A percentile compares a stretch with the other conserved stretches of the same genome.
These are phyloP conservation scores for Entomyzon cyanotis DNA, from an alignment of 2,113 vertebrate genomes.

Conservation along the genomic window DNA sequence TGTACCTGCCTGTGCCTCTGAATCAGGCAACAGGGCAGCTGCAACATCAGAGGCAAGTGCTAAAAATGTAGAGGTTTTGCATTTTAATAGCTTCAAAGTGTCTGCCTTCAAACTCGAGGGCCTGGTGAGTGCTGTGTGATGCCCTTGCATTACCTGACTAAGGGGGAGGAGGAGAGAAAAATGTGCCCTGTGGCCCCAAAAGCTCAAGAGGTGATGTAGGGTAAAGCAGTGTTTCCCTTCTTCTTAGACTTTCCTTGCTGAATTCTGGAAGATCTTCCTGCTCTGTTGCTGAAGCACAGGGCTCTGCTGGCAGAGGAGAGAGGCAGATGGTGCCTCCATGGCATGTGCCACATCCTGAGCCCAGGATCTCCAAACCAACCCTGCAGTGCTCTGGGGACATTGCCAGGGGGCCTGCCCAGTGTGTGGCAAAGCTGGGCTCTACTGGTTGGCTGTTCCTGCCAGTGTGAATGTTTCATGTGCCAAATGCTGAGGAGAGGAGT, in stretches of 20 bases:
- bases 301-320: not conserved
- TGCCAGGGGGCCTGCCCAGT: not conserved
- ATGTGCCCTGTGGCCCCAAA: not conserved
- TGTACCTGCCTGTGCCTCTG: not conserved
- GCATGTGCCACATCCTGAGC: not conserved
- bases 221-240: not conserved
- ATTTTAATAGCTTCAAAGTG: not conserved
- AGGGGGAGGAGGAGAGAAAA: not conserved
- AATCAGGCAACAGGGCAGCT: not conserved
- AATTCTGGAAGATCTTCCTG: not conserved
- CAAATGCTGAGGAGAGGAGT: not conserved
- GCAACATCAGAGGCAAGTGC: not conserved
- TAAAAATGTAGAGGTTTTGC: not conserved
- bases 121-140: not conserved
- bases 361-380: not conserved
- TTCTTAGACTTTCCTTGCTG: not conserved
- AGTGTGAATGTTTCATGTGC: not conserved
- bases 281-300: not conserved
- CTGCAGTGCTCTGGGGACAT: not conserved
- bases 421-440: not conserved
- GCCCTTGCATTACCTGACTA: not conserved
- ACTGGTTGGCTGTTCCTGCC: not conserved
- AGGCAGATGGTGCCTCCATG: not conserved
- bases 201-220: not conserved
- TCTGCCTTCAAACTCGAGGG: not conserved